Evolutionary conservation across 2,888 invertebrate species (phyloP), one percentile per base, ranked within the genome.

Genomic region (Drosophila hamatofila): DNA sequence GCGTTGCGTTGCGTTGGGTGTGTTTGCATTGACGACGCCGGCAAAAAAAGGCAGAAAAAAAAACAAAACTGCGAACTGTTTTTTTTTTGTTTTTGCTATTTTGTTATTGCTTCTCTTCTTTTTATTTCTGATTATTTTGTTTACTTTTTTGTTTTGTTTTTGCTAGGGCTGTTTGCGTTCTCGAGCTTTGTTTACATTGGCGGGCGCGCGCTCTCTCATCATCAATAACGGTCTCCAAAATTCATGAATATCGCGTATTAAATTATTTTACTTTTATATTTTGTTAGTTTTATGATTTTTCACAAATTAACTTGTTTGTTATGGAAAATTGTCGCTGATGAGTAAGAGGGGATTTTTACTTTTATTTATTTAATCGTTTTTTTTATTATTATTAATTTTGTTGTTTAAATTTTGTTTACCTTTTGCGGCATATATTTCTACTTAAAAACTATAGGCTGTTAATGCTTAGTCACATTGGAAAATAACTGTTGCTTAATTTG

Each of bases 161-260:
- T 59, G 48, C 49, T 55, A 44, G 58, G 44, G 59, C 59, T 75
- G 59, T 69, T 76, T 64, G 55, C 54, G 61, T 67, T 75, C 51
- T 23, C 56, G 27, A 30, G 46, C 75, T 66, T 72, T 76, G 78
- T 78, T 78, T 78, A 78, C 63, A 61, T 76, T 80, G 39, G 54
- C 77, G 51, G 80, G 66, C 77, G 77, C 49, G 70, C 80, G 74
- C 74, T 72, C 78, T 78, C 48, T 33, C 54, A 25, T 75, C 78
- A 72, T 23, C 35, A 21, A 35, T 35, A 52, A 18, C 30, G 11
- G 5, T 42, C 30, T 62, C 54, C 41, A 71, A 80, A 67, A 76
- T 80, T 56, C 67, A 64, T 63, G 55, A 67, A 62, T 80, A 54
- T 54, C 35, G 60, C 55, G 67, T 62, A 76, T 78, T 76, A 65